Evolutionary conservation across 2,888 invertebrate species (phyloP).

Genomic region (Trichopoda pennipes): DNA sequence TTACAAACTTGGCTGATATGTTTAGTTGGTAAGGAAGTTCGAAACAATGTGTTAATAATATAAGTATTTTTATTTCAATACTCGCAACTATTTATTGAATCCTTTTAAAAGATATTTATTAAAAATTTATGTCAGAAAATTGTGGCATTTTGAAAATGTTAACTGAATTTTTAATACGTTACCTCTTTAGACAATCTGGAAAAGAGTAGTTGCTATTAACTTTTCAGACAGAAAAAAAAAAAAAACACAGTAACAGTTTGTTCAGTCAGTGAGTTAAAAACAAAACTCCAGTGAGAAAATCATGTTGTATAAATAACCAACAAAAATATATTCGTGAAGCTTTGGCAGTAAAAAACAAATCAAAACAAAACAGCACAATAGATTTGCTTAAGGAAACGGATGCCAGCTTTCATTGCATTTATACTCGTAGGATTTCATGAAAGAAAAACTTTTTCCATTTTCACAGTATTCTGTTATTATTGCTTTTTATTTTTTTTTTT

Average conservation of each 20-base stretch:
- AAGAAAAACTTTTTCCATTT: constrained; percentile 50
- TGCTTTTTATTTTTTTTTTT: too few relatives aligned
- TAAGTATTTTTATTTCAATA: too few relatives aligned
- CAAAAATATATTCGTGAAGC: constrained; percentile 10
- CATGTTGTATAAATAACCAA: constrained; percentile 13
- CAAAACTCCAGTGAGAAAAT: constrained; percentile 23
- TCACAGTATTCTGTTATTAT: constrained; percentile 35
- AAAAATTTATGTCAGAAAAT: too few relatives aligned
- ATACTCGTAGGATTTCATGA: constrained; percentile 62
- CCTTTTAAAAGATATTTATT: too few relatives aligned
- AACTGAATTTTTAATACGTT: too few relatives aligned
- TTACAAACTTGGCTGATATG: neutral
- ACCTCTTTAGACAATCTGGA: too few relatives aligned
- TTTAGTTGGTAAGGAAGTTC: neutral
- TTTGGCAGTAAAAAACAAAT: constrained; percentile 25
- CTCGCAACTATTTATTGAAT: too few relatives aligned
- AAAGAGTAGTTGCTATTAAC: too few relatives aligned
- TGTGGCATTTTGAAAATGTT: too few relatives aligned
- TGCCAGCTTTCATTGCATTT: constrained; percentile 62
- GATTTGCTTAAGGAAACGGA: constrained; percentile 58
- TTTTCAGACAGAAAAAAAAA: constrained; percentile 2
- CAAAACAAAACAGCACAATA: constrained; percentile 33
- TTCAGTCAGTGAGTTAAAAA: too few relatives aligned
- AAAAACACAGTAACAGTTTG: too few relatives aligned
- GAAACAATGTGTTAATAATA: too few relatives aligned